Conservation (phyloP, 2,113 vertebrate species). For the Salvelinus fontinalis region DNA sequence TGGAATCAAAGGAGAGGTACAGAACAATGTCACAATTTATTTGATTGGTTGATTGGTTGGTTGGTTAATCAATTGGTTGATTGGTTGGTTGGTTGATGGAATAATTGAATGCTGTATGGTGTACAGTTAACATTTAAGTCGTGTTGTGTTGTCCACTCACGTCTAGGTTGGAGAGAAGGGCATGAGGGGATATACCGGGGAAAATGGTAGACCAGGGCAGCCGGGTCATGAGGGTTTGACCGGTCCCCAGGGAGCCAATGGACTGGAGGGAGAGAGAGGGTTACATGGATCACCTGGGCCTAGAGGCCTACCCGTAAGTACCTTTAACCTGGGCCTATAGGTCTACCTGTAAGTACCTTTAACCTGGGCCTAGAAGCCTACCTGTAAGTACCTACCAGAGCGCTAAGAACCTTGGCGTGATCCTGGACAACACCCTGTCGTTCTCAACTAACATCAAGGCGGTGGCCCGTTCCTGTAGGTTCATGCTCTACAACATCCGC, state of each 20-base stretch:
- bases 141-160: neutral
- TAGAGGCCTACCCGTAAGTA: constrained; percentile 75
- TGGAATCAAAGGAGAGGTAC: constrained; percentile 78
- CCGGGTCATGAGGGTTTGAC: constrained; percentile 73
- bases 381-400: constrained; percentile 28
- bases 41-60: too few species aligned
- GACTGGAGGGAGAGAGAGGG: constrained; percentile 75
- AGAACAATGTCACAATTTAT: neutral
- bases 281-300: constrained; percentile 70
- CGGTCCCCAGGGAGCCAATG: constrained; percentile 72
- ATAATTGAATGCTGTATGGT: neutral
- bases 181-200: constrained; percentile 64
- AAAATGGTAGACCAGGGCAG: constrained; percentile 71
- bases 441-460: too few species aligned
- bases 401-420: too few species aligned
- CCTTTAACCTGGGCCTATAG: too few species aligned
- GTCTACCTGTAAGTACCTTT: constrained; percentile 14
- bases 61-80: too few species aligned
- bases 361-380: too few species aligned
- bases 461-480: too few species aligned
- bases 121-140: neutral
- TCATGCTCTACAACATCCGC: too few species aligned
- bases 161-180: constrained; percentile 73
- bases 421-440: too few species aligned
- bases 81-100: too few species aligned